Percentiles rank a stretch among this genome's conserved stretches.
Evolutionary conservation across 2,113 vertebrate species (phyloP).

Genomic region (Coregonus clupeaformis): DNA sequence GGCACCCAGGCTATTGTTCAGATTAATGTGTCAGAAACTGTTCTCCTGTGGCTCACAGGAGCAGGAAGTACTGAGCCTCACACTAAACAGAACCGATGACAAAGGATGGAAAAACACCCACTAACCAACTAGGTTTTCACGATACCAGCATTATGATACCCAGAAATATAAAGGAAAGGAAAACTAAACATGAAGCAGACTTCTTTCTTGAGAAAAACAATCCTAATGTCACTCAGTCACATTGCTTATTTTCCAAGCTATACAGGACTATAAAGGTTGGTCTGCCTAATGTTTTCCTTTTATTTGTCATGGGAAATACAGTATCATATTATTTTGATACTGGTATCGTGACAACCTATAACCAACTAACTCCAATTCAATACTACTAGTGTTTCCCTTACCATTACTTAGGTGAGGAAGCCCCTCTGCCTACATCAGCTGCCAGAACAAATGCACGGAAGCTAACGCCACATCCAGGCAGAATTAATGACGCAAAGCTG

Average conservation of each 20-base stretch:
- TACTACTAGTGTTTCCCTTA: conserved; percentile 21
- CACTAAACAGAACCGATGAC: conserved; percentile 24
- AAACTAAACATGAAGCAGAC: too few relatives aligned
- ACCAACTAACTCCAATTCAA: background rate
- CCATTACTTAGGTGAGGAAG: conserved; percentile 14
- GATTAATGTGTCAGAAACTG: conserved; percentile 16
- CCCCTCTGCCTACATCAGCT: background rate
- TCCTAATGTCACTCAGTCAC: too few relatives aligned
- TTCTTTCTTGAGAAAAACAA: too few relatives aligned
- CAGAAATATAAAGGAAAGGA: too few relatives aligned
- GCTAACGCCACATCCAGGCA: conserved; percentile 10
- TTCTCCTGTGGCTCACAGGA: conserved; percentile 44
- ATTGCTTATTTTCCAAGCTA: too few relatives aligned
- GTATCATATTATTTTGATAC: too few relatives aligned
- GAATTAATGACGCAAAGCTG: conserved; percentile 10
- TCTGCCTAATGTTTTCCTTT: too few relatives aligned
- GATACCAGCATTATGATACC: too few relatives aligned
- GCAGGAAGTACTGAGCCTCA: conserved; percentile 56
- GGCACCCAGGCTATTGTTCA: conserved; percentile 23
- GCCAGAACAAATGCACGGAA: too few relatives aligned
- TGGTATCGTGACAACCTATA: too few relatives aligned
- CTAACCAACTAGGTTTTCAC: conserved; percentile 18
- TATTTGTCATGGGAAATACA: too few relatives aligned
- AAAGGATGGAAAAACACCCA: conserved; percentile 34
- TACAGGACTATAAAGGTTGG: too few relatives aligned